Evolutionary conservation across 2,113 vertebrate genomes (phyloP), one percentile per base, ranked within the genome.

Genomic region (Callionymus lyra): DNA sequence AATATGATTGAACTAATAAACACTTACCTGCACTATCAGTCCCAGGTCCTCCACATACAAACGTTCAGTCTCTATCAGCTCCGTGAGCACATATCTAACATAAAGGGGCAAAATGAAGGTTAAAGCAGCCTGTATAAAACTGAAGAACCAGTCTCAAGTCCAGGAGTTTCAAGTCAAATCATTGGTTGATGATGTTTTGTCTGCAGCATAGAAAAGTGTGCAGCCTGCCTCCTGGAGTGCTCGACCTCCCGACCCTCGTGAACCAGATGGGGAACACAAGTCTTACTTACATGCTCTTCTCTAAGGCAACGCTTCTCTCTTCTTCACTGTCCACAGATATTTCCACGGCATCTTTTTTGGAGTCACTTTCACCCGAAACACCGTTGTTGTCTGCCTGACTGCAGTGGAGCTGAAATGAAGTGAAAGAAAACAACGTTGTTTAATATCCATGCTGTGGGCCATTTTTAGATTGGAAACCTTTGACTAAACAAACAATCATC

Each of bases 1-100:
- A n/a, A n/a, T n/a, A n/a, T n/a, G n/a, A n/a, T n/a, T n/a, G n/a
- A n/a, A n/a, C n/a, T 27, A 27, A 4, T 66, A 91, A 12, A n/a
- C n/a, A n/a, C 21, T 27, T 27, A 47, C 90, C 89, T 92, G 83
- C 47, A 93, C 90, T 49, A 93, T 88, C 65, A 89, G 87, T 37
- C 90, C 85, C 50, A 93, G 83, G 68, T 93, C 88, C 11, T 87
- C 85, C 79, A 93, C 91, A 31, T 93, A 93, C 65, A 89, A 70
- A 69, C 86, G 81, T 56, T 93, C 91, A 5, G 91, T 93, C 56
- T 93, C 90, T 43, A 91, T 70, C 41, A 93, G 85, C 74, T 93
- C 91, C 37, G 81, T 80, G 59, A 93, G 79, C 27, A 93, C 91
- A 47, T 90, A 93, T 85, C 91, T 93, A 58, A 55, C 19, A 27